Percentiles rank a stretch among this genome's conserved stretches.
These are phyloP conservation scores for Synodontis membranacea DNA, from an alignment of 2,113 vertebrate species.

Conservation along the genomic window DNA sequence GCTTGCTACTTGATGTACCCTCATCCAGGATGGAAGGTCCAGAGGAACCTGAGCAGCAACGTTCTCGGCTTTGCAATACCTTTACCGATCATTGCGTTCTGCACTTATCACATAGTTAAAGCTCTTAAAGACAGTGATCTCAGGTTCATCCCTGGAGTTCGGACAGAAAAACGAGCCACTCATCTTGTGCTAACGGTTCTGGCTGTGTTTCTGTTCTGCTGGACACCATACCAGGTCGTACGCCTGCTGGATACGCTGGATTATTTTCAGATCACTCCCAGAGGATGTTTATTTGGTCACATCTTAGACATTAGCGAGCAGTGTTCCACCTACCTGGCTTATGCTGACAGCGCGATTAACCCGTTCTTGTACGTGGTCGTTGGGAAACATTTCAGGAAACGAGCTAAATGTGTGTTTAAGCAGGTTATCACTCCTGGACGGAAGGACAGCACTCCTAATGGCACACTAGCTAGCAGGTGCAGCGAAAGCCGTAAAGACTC, in stretches of 20 bases:
- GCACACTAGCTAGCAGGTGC: constrained; percentile 50
- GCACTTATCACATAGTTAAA: constrained; percentile 61
- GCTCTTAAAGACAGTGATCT: constrained; percentile 64
- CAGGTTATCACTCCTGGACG: constrained; percentile 36
- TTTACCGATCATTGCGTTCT: constrained; percentile 56
- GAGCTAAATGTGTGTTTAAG: constrained; percentile 72
- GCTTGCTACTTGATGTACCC: constrained; percentile 69
- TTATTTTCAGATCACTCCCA: constrained; percentile 47
- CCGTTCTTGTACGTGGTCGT: constrained; percentile 83
- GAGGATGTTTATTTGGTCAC: constrained; percentile 56
- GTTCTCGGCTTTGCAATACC: constrained; percentile 67
- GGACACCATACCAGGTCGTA: constrained; percentile 82
- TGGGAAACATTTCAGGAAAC: constrained; percentile 83
- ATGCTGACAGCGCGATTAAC: constrained; percentile 85
- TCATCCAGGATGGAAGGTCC: constrained; percentile 55
- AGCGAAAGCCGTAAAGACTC: constrained; percentile 44
- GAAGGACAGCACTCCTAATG: constrained; percentile 48
- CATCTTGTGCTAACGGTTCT: constrained; percentile 79
- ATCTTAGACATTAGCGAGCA: constrained; percentile 71
- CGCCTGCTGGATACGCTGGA: constrained; percentile 75
- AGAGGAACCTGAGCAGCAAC: constrained; percentile 60
- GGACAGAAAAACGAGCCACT: constrained; percentile 77
- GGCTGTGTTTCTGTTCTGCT: constrained; percentile 79
- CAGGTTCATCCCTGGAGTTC: constrained; percentile 63
- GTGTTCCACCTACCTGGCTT: constrained; percentile 72